Percentiles rank a stretch among this genome's conserved stretches.
Evolutionary conservation across 2,888 invertebrate species (phyloP).

Genomic region (Anoplius nigerrimus): DNA sequence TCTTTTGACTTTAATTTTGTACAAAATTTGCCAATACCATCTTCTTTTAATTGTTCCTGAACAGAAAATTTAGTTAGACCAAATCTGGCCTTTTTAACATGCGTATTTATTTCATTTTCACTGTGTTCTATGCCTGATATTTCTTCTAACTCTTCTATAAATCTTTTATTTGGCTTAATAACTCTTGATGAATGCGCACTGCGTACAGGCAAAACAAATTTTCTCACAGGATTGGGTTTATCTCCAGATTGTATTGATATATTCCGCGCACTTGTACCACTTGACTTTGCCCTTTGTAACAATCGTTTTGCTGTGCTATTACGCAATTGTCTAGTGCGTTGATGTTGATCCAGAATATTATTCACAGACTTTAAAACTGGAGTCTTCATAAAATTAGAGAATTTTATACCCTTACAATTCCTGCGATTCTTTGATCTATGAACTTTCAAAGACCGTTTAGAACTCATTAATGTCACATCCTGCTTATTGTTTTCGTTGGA

Average conservation of each 20-base stretch:
- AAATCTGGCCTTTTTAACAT: conserved; percentile 64
- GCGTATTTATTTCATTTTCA: conserved; percentile 57
- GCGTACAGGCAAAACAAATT: conserved; percentile 87
- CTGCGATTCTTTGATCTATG: conserved; percentile 49
- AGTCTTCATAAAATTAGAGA: conserved; percentile 58
- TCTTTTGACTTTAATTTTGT: conserved; percentile 52
- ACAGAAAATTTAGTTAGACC: conserved; percentile 45
- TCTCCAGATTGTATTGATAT: conserved; percentile 62
- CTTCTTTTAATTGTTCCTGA: conserved; percentile 53
- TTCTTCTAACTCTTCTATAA: conserved; percentile 82
- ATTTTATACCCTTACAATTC: conserved; percentile 57
- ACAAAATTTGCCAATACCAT: conserved; percentile 33
- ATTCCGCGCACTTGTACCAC: conserved; percentile 53
- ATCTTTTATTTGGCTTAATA: conserved; percentile 91
- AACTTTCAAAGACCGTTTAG: conserved; percentile 46
- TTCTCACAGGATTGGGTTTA: conserved; percentile 75
- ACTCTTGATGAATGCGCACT: conserved; percentile 91
- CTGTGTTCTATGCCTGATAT: conserved; percentile 64
- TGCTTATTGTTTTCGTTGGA: conserved; percentile 27
- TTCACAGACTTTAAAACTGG: conserved; percentile 70
- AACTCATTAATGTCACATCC: conserved; percentile 29
- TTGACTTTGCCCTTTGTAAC: conserved; percentile 68
- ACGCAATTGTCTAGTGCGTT: conserved; percentile 68
- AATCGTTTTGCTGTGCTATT: conserved; percentile 71
- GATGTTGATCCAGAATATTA: conserved; percentile 69